A percentile compares a stretch with the other conserved stretches of the same genome.
Conservation (phyloP, 2,888 invertebrate species). For the Gonocerus acuteangulatus region DNA sequence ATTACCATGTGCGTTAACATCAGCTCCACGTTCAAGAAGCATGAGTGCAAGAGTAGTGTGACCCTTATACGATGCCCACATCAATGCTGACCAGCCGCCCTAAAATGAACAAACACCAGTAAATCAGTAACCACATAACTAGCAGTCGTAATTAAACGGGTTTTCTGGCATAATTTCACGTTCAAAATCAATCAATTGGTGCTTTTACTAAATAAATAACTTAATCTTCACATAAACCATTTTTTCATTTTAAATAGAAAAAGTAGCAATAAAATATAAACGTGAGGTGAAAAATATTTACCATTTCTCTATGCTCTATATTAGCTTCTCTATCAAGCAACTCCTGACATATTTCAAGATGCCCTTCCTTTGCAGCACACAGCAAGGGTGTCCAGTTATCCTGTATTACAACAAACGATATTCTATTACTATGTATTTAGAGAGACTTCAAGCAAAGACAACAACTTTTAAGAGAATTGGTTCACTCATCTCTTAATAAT, state of each 20-base stretch:
- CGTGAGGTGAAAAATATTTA: constrained; percentile 48
- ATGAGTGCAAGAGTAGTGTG: constrained; percentile 65
- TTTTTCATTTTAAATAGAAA: too few relatives aligned
- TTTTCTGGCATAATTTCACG: too few relatives aligned
- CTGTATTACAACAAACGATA: constrained; percentile 44
- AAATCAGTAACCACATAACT: too few relatives aligned
- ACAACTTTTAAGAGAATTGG: neutral
- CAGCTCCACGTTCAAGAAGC: constrained; percentile 78
- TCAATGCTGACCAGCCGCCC: constrained; percentile 95
- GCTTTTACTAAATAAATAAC: too few relatives aligned
- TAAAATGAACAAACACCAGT: constrained; percentile 45
- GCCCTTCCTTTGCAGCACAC: constrained; percentile 84
- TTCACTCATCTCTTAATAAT: neutral
- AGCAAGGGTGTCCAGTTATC: constrained; percentile 90
- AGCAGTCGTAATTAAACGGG: too few relatives aligned
- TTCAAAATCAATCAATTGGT: too few relatives aligned
- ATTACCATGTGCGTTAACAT: constrained; percentile 91
- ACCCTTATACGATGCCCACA: constrained; percentile 97
- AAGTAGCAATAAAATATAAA: too few relatives aligned
- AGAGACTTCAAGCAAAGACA: neutral
- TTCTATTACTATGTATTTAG: neutral
- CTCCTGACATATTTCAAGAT: constrained; percentile 69
- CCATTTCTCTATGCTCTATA: constrained; percentile 81
- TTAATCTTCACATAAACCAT: too few relatives aligned
- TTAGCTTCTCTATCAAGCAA: constrained; percentile 77